Conservation (phyloP, 2,888 invertebrate genomes). For the Chromoteleia sp. region DNA sequence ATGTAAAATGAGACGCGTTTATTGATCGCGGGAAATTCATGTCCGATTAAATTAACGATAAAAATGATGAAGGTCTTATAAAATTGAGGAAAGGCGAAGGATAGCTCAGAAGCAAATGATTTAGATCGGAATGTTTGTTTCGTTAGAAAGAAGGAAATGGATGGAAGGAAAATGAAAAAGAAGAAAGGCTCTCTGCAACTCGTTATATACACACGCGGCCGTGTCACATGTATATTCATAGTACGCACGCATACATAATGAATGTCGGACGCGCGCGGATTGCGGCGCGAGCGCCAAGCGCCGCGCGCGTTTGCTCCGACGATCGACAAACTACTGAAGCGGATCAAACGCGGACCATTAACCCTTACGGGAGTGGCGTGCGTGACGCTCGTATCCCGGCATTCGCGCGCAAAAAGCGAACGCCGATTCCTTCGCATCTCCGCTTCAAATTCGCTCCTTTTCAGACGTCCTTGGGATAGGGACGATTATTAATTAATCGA, state of each 20-base stretch:
- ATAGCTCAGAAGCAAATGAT: conserved; percentile 37
- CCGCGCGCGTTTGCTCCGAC: conserved; percentile 40
- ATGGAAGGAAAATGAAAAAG: conserved; percentile 28
- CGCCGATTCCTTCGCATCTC: too few relatives aligned
- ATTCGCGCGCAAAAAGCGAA: conserved; percentile 22
- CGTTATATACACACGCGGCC: conserved; percentile 27
- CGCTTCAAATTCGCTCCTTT: neutral
- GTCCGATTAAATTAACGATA: neutral
- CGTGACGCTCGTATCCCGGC: conserved; percentile 43
- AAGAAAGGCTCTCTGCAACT: conserved; percentile 37
- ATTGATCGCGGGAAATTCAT: too few relatives aligned
- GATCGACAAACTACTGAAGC: conserved; percentile 71
- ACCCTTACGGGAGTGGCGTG: conserved; percentile 60
- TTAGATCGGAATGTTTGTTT: conserved; percentile 55
- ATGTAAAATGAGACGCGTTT: too few relatives aligned
- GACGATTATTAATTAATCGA: too few relatives aligned
- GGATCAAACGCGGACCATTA: conserved; percentile 69
- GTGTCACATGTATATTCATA: conserved; percentile 57
- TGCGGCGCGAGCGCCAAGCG: conserved; percentile 29
- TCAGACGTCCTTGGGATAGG: too few relatives aligned
- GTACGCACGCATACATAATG: conserved; percentile 52
- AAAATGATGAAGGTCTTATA: neutral
- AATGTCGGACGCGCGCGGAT: conserved; percentile 40
- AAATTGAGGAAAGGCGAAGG: conserved; percentile 7
- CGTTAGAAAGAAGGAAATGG: conserved; percentile 57